These are phyloP conservation scores for Molossus molossus DNA, from an alignment of 2,797 vertebrate species.

Conservation along the genomic window DNA sequence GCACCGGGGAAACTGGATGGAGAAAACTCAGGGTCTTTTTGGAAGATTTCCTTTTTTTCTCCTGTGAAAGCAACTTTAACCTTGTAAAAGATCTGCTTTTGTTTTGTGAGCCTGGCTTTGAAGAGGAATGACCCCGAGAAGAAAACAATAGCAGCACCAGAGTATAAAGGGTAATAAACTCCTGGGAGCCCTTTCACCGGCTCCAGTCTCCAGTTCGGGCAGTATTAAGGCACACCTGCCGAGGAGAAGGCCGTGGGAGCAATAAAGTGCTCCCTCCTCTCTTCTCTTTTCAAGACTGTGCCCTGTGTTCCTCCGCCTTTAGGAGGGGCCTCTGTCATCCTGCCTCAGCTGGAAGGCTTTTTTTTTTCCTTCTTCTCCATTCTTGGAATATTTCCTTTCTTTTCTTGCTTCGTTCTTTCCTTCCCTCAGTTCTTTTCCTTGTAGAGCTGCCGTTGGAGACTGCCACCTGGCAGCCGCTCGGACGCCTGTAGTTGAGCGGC, in stretches of 20 bases:
- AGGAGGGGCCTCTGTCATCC: not conserved
- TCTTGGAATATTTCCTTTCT: not conserved
- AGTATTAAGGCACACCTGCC: not conserved
- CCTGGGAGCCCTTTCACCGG: conserved; percentile 48
- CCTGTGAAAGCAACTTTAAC: conserved; percentile 71
- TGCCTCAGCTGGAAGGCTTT: not conserved
- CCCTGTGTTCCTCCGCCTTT: not conserved
- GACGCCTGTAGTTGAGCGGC: not conserved
- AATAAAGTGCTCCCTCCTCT: not conserved
- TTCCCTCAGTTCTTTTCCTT: not conserved
- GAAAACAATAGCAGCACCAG: conserved; percentile 59
- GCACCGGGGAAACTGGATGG: not conserved
- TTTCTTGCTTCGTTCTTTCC: not conserved
- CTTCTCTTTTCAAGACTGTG: not conserved
- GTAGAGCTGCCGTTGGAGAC: not conserved
- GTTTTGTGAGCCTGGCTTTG: conserved; percentile 77
- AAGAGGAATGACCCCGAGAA: conserved; percentile 60
- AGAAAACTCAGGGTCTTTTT: conserved; percentile 21
- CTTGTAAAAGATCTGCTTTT: conserved; percentile 74
- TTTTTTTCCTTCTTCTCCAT: not conserved
- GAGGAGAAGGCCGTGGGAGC: not conserved
- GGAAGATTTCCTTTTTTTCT: not conserved
- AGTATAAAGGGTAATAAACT: conserved; percentile 49
- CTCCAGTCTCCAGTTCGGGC: not conserved
- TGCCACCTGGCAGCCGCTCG: not conserved